A percentile compares a stretch with the other conserved stretches of the same genome.
These are phyloP conservation scores for Rallus crepitans DNA, from an alignment of 2,797 vertebrate species.

Conservation along the genomic window DNA sequence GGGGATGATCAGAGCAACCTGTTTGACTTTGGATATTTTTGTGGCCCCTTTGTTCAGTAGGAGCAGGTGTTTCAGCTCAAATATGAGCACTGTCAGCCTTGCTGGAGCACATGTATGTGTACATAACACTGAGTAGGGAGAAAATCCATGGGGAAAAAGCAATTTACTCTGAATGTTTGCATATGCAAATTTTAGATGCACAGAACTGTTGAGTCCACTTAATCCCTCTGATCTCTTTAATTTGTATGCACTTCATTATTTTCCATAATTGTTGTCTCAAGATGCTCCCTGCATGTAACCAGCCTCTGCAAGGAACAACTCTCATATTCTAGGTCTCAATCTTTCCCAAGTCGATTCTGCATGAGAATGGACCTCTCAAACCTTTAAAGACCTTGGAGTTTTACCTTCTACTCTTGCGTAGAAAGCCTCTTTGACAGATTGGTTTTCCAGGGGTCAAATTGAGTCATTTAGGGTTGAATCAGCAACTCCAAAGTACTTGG, in stretches of 20 bases:
- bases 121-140: not conserved
- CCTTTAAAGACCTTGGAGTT: conserved; percentile 41
- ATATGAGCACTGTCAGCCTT: not conserved
- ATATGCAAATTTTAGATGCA: conserved; percentile 44
- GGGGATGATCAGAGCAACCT: not conserved
- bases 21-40: not conserved
- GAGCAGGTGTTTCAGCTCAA: not conserved
- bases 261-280: conserved; percentile 46
- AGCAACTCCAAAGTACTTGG: not conserved
- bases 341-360: conserved; percentile 49
- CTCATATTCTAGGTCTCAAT: conserved; percentile 70
- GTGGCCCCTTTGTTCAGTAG: not conserved
- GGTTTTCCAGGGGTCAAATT: not conserved
- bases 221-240: conserved; percentile 20
- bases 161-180: conserved; percentile 59
- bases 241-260: conserved; percentile 53
- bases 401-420: conserved; percentile 56
- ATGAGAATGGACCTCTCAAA: conserved; percentile 59
- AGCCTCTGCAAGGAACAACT: conserved; percentile 72
- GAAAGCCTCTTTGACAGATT: conserved; percentile 75
- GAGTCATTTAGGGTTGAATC: not conserved
- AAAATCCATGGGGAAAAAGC: conserved; percentile 69
- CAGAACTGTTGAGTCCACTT: conserved; percentile 31
- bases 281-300: conserved; percentile 70
- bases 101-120: not conserved